A percentile compares a stretch with the other conserved stretches of the same genome.
These are phyloP conservation scores for Thamnophis elegans DNA, from an alignment of 2,797 vertebrate species.

Conservation along the genomic window DNA sequence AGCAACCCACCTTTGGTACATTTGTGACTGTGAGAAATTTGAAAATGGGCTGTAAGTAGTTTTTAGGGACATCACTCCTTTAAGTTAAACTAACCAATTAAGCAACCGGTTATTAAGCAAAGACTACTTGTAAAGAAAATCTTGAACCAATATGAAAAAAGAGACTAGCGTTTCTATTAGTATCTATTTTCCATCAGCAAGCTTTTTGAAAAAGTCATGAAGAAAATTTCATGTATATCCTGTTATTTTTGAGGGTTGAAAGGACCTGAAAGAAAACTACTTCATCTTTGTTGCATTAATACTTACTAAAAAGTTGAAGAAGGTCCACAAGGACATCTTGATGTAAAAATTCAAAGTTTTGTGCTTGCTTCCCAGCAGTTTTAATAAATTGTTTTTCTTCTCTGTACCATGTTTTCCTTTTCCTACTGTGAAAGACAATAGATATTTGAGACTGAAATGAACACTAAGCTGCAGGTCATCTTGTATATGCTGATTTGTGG, in stretches of 20 bases:
- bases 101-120: background rate
- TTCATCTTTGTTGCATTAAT: constrained; percentile 18
- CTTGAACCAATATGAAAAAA: background rate
- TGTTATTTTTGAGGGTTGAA: constrained; percentile 10
- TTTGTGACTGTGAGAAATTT: background rate
- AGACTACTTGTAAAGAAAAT: background rate
- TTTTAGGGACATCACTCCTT: background rate
- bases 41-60: background rate
- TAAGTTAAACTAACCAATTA: background rate
- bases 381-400: constrained; percentile 66
- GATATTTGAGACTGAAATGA: constrained; percentile 60
- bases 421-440: constrained; percentile 64
- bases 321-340: constrained; percentile 45
- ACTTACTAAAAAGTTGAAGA: constrained; percentile 36
- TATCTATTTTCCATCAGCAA: constrained; percentile 12
- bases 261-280: constrained; percentile 21
- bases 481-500: constrained; percentile 65
- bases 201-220: constrained; percentile 27
- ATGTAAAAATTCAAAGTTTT: constrained; percentile 57
- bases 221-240: constrained; percentile 8
- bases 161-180: constrained; percentile 18
- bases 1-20: background rate
- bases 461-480: constrained; percentile 54
- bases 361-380: constrained; percentile 55
- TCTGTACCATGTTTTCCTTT: constrained; percentile 50